Evolutionary conservation across 2,888 invertebrate genomes (phyloP).

Genomic region (Ormyrus labotus): DNA sequence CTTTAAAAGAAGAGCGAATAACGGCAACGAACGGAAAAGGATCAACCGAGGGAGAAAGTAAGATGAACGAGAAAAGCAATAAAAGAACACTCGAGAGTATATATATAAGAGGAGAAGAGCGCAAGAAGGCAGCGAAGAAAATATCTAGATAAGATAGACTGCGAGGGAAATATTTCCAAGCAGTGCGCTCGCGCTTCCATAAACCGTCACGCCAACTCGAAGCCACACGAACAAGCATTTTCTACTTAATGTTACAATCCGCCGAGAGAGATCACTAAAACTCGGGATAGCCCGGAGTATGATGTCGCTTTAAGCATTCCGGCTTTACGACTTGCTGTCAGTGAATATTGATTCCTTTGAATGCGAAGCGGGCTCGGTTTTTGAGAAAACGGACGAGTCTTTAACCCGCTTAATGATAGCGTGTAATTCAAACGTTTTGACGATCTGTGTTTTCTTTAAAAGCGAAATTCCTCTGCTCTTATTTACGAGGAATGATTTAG

Average conservation of each 20-base stretch:
- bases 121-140: constrained; percentile 30
- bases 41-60: background rate
- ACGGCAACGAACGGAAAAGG: background rate
- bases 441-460: constrained; percentile 10
- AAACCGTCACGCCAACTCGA: constrained; percentile 13
- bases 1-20: background rate
- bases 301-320: background rate
- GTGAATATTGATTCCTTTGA: background rate
- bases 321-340: background rate
- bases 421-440: background rate
- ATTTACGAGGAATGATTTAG: too few species aligned
- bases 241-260: constrained; percentile 10
- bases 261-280: constrained; percentile 7
- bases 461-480: constrained; percentile 8
- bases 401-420: constrained; percentile 2
- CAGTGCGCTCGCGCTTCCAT: background rate
- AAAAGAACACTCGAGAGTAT: constrained; percentile 16
- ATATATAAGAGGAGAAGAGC: background rate
- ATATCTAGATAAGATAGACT: background rate
- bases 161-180: constrained; percentile 1
- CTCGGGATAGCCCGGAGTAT: background rate
- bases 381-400: constrained; percentile 5
- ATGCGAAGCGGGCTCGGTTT: background rate
- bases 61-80: constrained; percentile 40
- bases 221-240: constrained; percentile 2